Evolutionary conservation across 2,113 vertebrate species (phyloP).

Genomic region (Psittacus erithacus): DNA sequence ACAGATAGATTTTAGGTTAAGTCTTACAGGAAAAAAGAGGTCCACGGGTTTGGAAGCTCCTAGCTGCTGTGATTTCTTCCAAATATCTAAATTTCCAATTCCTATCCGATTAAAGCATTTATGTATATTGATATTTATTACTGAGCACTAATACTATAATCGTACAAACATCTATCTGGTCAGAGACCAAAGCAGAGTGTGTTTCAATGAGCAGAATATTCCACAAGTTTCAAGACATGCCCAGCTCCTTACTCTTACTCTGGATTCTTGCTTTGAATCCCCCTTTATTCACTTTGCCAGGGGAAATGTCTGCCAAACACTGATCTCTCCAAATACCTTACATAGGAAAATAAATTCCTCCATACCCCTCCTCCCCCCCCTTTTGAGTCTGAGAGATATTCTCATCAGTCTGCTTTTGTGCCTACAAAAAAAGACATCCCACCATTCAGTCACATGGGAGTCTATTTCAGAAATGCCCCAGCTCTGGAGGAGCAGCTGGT

Average conservation of each 20-base stretch:
- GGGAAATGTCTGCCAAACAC: background rate
- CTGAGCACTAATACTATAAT: background rate
- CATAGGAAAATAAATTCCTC: background rate
- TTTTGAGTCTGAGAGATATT: background rate
- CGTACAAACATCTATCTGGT: background rate
- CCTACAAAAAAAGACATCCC: background rate
- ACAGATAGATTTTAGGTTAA: background rate
- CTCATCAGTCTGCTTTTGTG: background rate
- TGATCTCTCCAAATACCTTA: background rate
- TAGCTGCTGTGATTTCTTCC: background rate
- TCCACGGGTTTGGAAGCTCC: background rate
- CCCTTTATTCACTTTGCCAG: background rate
- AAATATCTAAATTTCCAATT: background rate
- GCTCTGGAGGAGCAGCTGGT: background rate
- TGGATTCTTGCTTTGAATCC: background rate
- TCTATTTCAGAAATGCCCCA: background rate
- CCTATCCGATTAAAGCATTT: background rate
- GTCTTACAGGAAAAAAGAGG: background rate
- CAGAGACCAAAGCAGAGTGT: background rate
- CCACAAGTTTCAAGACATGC: background rate
- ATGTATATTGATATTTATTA: background rate
- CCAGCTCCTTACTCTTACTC: background rate
- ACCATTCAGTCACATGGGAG: too few species aligned
- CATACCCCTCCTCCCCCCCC: fast-evolving
- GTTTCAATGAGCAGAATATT: background rate